Conservation (phyloP, 92 coral and sea anemone genomes). For the Epizoanthus scotinus region DNA sequence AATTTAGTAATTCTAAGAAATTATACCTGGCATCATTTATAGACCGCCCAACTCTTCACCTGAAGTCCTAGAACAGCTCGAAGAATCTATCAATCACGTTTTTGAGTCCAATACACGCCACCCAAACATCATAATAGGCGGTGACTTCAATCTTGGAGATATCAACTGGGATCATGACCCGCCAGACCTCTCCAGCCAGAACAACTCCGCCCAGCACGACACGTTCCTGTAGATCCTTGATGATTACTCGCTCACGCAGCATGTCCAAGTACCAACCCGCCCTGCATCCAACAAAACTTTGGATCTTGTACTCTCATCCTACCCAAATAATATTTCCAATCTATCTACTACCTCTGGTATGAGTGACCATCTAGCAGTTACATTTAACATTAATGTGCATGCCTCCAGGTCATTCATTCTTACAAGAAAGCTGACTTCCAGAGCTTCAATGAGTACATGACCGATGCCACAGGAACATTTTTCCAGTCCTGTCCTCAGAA, state of each 20-base stretch:
- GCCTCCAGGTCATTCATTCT: constrained; percentile 29
- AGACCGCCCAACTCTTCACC: constrained; percentile 48
- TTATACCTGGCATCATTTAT: constrained; percentile 42
- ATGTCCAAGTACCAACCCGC: constrained; percentile 49
- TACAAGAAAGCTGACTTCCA: constrained; percentile 48
- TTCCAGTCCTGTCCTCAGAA: constrained; percentile 47
- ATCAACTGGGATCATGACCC: constrained; percentile 50
- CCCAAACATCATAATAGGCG: constrained; percentile 47
- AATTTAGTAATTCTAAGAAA: constrained; percentile 29
- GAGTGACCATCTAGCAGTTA: constrained; percentile 49
- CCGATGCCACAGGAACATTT: constrained; percentile 23
- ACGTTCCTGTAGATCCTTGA: constrained; percentile 39
- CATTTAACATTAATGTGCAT: constrained; percentile 41
- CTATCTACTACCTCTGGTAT: constrained; percentile 35
- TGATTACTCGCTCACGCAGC: constrained; percentile 46
- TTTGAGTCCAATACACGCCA: constrained; percentile 34
- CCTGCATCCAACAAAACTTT: constrained; percentile 46
- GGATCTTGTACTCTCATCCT: constrained; percentile 50
- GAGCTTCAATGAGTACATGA: constrained; percentile 37
- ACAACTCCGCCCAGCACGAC: constrained; percentile 42
- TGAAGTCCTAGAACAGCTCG: constrained; percentile 45
- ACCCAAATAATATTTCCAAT: constrained; percentile 43
- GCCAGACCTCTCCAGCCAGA: constrained; percentile 29
- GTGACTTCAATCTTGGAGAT: constrained; percentile 61
- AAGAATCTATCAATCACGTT: constrained; percentile 36